A percentile compares a stretch with the other conserved stretches of the same genome.
Conservation (phyloP, 2,113 vertebrate species). For the Tragulus kanchil region DNA sequence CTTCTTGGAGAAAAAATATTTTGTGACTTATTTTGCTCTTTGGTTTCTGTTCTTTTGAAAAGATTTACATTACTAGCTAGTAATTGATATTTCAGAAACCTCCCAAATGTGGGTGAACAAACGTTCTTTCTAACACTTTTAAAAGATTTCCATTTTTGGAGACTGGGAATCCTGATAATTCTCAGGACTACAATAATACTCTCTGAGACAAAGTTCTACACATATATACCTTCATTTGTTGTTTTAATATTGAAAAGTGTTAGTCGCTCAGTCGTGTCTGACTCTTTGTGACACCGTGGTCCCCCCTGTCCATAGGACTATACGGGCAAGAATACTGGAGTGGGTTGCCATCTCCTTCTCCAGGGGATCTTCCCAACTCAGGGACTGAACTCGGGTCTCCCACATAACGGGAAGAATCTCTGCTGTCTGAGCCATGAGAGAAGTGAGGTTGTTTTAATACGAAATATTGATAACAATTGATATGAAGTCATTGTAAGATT, state of each 20-base stretch:
- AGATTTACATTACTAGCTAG: background rate
- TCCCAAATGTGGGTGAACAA: background rate
- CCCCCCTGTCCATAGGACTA: too few relatives aligned
- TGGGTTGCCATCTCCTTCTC: too few relatives aligned
- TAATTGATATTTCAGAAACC: background rate
- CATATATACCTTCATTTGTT: background rate
- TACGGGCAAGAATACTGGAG: too few relatives aligned
- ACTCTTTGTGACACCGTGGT: too few relatives aligned
- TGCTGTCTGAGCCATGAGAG: too few relatives aligned
- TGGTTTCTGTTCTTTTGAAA: conserved; percentile 16
- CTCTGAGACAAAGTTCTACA: background rate
- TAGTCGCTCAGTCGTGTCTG: too few relatives aligned
- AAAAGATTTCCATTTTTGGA: background rate
- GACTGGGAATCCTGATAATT: background rate
- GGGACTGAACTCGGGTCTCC: too few relatives aligned
- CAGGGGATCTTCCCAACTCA: too few relatives aligned
- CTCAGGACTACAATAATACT: background rate
- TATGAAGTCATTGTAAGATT: background rate
- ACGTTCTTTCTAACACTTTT: background rate
- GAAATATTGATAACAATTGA: background rate
- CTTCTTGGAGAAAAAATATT: background rate
- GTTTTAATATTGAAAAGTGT: background rate
- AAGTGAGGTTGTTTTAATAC: background rate
- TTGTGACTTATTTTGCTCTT: background rate
- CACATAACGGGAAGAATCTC: too few relatives aligned